Evolutionary conservation across 1,140 invertebrate species (phyloP).

Genomic region (Melanaphis sacchari): DNA sequence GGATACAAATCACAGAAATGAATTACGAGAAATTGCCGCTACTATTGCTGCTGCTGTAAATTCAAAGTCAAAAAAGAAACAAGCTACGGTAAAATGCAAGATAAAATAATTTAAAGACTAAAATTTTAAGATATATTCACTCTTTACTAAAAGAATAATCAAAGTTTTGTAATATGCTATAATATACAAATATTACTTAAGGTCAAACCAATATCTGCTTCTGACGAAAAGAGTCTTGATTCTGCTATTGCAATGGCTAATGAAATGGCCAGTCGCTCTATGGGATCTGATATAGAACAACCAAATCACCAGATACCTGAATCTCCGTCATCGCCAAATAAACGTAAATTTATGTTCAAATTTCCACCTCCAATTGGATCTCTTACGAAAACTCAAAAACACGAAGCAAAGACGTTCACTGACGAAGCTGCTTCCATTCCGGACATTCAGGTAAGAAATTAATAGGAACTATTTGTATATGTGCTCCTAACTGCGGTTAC

Average conservation of each 20-base stretch:
- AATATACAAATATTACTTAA: constrained; percentile 60
- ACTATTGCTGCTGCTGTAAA: constrained; percentile 60
- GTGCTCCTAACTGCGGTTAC: not conserved
- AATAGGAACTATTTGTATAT: not conserved
- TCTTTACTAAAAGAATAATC: not conserved
- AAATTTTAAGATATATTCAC: not conserved
- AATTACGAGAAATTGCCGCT: constrained; percentile 74
- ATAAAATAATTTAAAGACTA: not conserved
- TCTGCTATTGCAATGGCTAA: constrained; percentile 93
- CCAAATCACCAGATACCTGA: constrained; percentile 67
- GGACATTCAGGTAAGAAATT: constrained; percentile 79
- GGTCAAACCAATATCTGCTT: constrained; percentile 93
- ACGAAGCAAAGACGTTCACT: constrained; percentile 83
- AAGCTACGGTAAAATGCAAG: constrained; percentile 71
- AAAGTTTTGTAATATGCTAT: not conserved
- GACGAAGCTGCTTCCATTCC: constrained; percentile 89
- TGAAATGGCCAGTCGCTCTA: constrained; percentile 86
- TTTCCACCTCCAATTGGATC: constrained; percentile 68
- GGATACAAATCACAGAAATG: constrained; percentile 74
- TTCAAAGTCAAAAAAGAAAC: constrained; percentile 73
- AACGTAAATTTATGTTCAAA: constrained; percentile 88
- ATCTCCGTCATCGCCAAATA: constrained; percentile 79
- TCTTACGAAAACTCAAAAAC: constrained; percentile 68
- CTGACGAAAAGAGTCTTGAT: constrained; percentile 91
- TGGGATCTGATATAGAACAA: constrained; percentile 66